Conservation (phyloP, 2,797 vertebrate species). For the Microtus obscurus region DNA sequence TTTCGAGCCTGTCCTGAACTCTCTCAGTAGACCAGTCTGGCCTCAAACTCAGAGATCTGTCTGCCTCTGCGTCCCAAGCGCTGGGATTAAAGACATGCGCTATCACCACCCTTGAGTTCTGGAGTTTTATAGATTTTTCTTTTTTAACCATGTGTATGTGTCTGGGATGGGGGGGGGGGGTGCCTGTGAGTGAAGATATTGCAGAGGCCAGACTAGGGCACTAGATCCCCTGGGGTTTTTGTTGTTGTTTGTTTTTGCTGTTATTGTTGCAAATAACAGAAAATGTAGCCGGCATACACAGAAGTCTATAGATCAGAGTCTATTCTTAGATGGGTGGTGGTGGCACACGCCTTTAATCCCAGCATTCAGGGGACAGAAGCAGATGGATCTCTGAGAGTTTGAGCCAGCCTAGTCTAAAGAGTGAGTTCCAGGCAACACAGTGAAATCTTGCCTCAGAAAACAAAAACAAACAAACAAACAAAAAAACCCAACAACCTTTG, state of each 20-base stretch:
- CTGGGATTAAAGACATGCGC: background rate
- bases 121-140: background rate
- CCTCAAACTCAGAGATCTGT: background rate
- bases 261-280: slow-evolving; percentile 37
- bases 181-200: background rate
- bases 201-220: background rate
- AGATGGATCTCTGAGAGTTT: no score
- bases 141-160: background rate
- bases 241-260: background rate
- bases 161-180: background rate
- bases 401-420: no score
- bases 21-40: background rate
- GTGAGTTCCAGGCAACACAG: no score
- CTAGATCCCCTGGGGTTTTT: background rate
- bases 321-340: background rate
- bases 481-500: background rate
- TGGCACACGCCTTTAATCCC: no score
- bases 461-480: no score
- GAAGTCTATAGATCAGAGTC: background rate
- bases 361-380: no score
- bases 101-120: background rate
- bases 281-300: background rate
- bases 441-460: no score
- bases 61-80: background rate
- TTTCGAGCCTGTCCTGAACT: background rate